Base-by-base conservation (phyloP, 2,888 invertebrate species). In the Mayetiola destructor region DNA sequence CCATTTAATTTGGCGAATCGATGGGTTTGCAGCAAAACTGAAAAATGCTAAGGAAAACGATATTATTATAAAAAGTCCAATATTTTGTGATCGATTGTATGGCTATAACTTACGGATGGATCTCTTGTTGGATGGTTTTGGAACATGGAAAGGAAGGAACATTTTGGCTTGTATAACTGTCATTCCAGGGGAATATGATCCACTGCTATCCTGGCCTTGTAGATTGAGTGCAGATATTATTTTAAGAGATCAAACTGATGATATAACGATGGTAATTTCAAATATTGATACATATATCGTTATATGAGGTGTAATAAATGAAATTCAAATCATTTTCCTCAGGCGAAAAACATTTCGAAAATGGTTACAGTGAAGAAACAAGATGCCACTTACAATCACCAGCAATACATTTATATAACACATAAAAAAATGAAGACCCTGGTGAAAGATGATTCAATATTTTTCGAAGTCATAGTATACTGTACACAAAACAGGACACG, bases 91-190 rank as follows among this genome's bases (percentile, higher is more conserved):
- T 39, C 80, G 78, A 64, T 80, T 79, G 60, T 85, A 81, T 63
- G 86, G 87, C n/a, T 87, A 87, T 68, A 81, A 81, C 3, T 66
- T 87, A 20, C 78, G 84, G 84, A 73, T 84, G 23, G 80, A 85
- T 63, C 67, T 85, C 1, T 78, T 80, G 65, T 68, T 86, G 27
- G 86, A 87, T 67, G 87, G 87, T 6, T 77, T 82, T 55, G 85
- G 85, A 35, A 83, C 82, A 60, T 86, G 86, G 86, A 82, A 79
- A 64, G 85, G 83, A 0, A 76, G 86, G 0, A 82, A 87, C 66
- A 68, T 85, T 55, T 81, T 85, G 40, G 79, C 82, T 9, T 82
- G 82, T 1, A 73, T 86, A 40, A 79, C 81, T 52, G 78, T 85
- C 1, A 73, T 85, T 30, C 76, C 78, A 2, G 85, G 86, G 0